A percentile compares a stretch with the other conserved stretches of the same genome.
These are phyloP conservation scores for Fopius arisanus DNA, from an alignment of 1,140 invertebrate genomes.

Conservation along the genomic window DNA sequence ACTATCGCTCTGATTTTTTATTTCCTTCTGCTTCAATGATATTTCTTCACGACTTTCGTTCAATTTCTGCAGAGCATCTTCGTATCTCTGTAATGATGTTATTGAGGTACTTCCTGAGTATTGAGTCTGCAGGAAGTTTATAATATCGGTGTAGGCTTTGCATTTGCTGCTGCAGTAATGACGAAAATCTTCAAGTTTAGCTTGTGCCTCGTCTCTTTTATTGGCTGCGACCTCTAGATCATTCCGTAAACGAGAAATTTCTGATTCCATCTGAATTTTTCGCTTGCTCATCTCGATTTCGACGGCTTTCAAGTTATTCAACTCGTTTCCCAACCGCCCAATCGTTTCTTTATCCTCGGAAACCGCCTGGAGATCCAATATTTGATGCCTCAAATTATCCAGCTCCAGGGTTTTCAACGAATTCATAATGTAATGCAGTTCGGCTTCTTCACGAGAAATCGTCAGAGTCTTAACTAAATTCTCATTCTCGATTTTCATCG, in stretches of 20 bases:
- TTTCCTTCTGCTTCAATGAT: constrained; percentile 46
- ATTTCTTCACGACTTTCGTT: constrained; percentile 45
- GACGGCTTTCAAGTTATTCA: constrained; percentile 45
- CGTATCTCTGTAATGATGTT: constrained; percentile 47
- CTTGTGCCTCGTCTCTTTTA: constrained; percentile 39
- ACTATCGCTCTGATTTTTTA: constrained; percentile 40
- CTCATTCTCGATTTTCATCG: constrained; percentile 45
- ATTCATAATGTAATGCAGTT: constrained; percentile 48
- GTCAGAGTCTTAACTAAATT: constrained; percentile 47
- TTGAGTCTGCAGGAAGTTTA: constrained; percentile 50
- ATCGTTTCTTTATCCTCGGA: constrained; percentile 72
- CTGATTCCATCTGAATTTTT: constrained; percentile 43
- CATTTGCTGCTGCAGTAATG: constrained; percentile 11
- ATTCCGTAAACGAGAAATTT: constrained; percentile 41
- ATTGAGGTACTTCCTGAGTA: constrained; percentile 52
- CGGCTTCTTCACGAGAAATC: constrained; percentile 55
- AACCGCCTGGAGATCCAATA: constrained; percentile 71
- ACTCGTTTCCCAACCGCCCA: constrained; percentile 60
- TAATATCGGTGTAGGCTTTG: constrained; percentile 45
- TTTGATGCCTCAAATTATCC: constrained; percentile 70
- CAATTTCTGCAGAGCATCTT: constrained; percentile 39
- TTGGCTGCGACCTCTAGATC: constrained; percentile 44
- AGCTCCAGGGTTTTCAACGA: constrained; percentile 63
- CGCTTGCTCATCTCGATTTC: constrained; percentile 44
- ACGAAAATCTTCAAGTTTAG: constrained; percentile 42